Conservation (phyloP, 2,113 vertebrate genomes). For the Microcebus griseorufus region DNA sequence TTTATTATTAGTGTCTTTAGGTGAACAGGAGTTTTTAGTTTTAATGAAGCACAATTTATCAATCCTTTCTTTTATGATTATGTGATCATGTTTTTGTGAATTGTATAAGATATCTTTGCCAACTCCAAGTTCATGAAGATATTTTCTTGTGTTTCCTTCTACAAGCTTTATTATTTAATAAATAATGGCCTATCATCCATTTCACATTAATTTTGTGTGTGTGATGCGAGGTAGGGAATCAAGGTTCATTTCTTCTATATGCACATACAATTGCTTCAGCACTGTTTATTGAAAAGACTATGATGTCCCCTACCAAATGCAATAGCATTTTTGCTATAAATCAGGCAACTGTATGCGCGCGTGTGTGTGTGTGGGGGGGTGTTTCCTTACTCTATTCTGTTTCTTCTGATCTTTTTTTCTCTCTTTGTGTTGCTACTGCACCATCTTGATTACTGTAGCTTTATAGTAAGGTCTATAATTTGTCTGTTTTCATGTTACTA, state of each 20-base stretch:
- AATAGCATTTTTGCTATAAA: neutral
- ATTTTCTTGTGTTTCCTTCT: neutral
- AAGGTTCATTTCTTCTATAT: neutral
- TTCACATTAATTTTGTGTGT: neutral
- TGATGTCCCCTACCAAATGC: neutral
- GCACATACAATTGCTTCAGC: neutral
- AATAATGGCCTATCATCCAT: neutral
- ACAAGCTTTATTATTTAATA: neutral
- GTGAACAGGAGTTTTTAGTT: conserved; percentile 25
- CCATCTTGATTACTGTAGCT: neutral
- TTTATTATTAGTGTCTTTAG: neutral
- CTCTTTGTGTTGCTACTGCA: neutral
- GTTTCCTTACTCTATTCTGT: neutral
- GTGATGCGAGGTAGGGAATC: neutral
- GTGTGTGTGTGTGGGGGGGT: neutral
- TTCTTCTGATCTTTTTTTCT: neutral
- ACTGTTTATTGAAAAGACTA: neutral
- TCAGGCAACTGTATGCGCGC: neutral
- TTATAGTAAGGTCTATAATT: neutral
- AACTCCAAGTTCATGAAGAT: neutral
- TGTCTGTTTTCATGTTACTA: neutral
- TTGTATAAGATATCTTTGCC: neutral
- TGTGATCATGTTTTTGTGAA: neutral
- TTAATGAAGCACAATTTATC: neutral
- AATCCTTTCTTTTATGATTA: neutral